Percentiles rank a stretch among this genome's conserved stretches.
Evolutionary conservation across 2,888 invertebrate genomes (phyloP).

Genomic region (Drosophila ochracea): DNA sequence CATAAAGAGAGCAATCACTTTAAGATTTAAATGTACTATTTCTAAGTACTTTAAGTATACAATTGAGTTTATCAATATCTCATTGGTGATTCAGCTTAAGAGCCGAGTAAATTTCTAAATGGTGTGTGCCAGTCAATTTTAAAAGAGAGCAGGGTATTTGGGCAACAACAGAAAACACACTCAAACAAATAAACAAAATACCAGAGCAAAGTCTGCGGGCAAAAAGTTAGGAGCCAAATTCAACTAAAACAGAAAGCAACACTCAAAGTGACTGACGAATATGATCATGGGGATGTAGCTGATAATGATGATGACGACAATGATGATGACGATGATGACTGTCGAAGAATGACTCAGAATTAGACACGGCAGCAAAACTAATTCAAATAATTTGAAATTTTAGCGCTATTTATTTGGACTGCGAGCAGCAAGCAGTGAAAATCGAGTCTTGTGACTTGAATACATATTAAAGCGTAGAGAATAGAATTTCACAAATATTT

Average conservation of each 20-base stretch:
- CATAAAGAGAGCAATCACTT: conserved; percentile 5
- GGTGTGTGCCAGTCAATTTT: not conserved
- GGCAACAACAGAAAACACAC: conserved; percentile 22
- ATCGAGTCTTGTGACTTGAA: conserved; percentile 48
- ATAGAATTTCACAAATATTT: conserved; percentile 52
- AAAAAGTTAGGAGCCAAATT: conserved; percentile 45
- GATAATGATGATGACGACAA: conserved; percentile 15
- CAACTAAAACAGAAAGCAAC: conserved; percentile 33
- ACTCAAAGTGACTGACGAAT: conserved; percentile 25
- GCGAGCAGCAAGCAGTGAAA: conserved; percentile 12
- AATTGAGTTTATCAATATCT: conserved; percentile 41
- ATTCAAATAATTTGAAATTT: conserved; percentile 53
- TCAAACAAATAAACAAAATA: conserved; percentile 52
- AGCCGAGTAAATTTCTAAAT: conserved; percentile 4
- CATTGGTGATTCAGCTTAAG: conserved; percentile 13
- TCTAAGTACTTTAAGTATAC: not conserved
- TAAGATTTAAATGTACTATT: conserved; percentile 5
- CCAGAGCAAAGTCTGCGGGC: conserved; percentile 65
- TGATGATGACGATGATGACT: conserved; percentile 16
- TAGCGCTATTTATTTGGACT: conserved; percentile 47
- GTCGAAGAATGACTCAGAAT: conserved; percentile 21
- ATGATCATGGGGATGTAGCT: conserved; percentile 12
- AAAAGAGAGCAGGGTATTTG: not conserved
- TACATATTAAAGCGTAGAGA: conserved; percentile 31
- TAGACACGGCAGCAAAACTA: conserved; percentile 50